Base-by-base conservation (phyloP, 30 jellyfish, hydroid and myxozoan species). In the Nemopilema nomurai region DNA sequence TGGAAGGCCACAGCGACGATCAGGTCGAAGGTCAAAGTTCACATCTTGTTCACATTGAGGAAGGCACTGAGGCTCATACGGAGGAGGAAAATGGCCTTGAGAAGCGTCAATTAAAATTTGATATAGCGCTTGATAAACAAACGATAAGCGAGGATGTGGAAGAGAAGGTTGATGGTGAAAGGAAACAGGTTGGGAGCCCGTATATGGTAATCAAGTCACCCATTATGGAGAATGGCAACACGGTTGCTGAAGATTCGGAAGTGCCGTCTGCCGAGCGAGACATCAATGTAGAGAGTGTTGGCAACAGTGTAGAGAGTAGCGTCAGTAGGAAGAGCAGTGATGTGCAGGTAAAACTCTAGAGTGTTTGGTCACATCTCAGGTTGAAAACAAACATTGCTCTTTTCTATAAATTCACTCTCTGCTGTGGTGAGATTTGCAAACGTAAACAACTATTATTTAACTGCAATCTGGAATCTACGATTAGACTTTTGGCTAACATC, bases 151-250 rank as follows among this genome's bases (percentile, higher is more conserved):
- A 72, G 17, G 49, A 31, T 23, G 87, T 16, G 22, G 62, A 4
- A 17, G 83, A 26, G 31, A 63, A 22, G n/a, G 66, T 23, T 3
- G 22, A 27, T 3, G 81, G 41, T 0, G 69, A 24, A 23, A 31
- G 64, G 32, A 57, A 13, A 0, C 30, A 69, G 49, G 88, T 85
- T 64, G 79, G 83, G 21, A 85, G 93, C 77, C 93, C 93, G n/a
- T 74, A 85, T 68, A 85, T 74, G 88, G 83, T 85, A 16, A 74
- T 74, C 16, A 20, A 65, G 51, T 63, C 93, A 28, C 83, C 88
- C 17, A 17, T 76, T 20, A 68, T 24, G 17, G 92, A 62, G n/a
- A 53, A 21, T 16, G 25, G 19, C 1, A 21, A 25, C 13, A 19
- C 51, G 18, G 69, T 18, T 0, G 26, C 30, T 18, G 81, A 62